Base-by-base conservation (phyloP, 53 echinoderm and acorn worm genomes). In the Apostichopus leukothele region DNA sequence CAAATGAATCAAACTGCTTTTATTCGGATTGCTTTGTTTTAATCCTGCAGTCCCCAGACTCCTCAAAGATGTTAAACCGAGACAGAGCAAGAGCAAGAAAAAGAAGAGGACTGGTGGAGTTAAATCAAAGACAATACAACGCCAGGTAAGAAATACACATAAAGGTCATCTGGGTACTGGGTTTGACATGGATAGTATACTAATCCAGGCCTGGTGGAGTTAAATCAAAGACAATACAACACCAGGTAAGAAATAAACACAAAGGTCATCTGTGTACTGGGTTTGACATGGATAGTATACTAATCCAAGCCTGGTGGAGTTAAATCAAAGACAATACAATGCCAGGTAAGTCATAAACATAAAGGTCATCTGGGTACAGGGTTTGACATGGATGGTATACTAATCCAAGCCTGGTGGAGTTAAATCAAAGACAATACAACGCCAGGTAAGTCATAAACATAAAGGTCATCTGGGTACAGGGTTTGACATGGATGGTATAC, bases 31-130 rank as follows among this genome's bases (percentile, higher is more conserved):
- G 39, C 39, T 39, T 39, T 39, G 39, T 39, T 39, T 39, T 39
- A 39, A 23, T 6, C 57, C 11, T 20, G 8, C 93, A 95, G 95
- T 95, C 18, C 95, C 95, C 19, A 91, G 90, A 75, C 90, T 93
- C 6, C 79, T 95, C 79, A 90, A 91, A 75, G 90, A 88, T 50
- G 90, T 68, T 1, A 91, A 88, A 12, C 90, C 92, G 3, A 73
- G 52, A 57, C 85, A 86, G n/a, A 52, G 27, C 77, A 76, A 90
- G 84, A 86, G 67, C 74, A 73, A 74, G 67, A 75, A 78, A 18
- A 57, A 85, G 51, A 78, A 90, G 74, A 77, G 90, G 25, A 50
- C 88, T 20, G 16, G 63, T 13, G 63, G 63, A 16, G 13, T 74
- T 23, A 76, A 89, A 53, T 66, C 78, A 59, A 75, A 90, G 61